Percentiles rank a stretch among this genome's conserved stretches.
These are phyloP conservation scores for Brachyptera putata DNA, from an alignment of 2,888 invertebrate species.

Conservation along the genomic window DNA sequence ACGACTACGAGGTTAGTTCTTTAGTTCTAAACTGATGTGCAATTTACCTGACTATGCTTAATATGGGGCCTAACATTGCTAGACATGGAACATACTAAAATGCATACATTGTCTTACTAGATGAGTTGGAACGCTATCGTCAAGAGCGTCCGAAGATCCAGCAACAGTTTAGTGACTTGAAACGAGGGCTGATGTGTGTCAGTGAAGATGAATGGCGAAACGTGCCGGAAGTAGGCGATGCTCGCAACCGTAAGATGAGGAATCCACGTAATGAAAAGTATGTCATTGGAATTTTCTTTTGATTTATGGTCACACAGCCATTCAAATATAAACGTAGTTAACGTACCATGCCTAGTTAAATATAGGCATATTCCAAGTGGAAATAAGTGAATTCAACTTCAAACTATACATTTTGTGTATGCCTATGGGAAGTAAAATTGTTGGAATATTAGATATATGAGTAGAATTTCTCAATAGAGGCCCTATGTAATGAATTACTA, in stretches of 20 bases:
- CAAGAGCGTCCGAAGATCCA: conserved; percentile 99
- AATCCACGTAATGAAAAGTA: conserved; percentile 90
- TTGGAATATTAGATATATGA: too few species aligned
- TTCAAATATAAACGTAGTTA: neutral
- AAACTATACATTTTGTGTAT: too few species aligned
- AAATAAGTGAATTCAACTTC: too few species aligned
- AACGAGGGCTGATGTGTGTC: conserved; percentile 76
- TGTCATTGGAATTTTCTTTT: conserved; percentile 29
- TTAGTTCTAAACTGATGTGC: too few species aligned
- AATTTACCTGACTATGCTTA: too few species aligned
- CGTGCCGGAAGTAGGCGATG: conserved; percentile 99
- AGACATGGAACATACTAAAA: too few species aligned
- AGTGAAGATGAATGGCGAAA: conserved; percentile 94
- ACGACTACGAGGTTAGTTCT: conserved; percentile 58
- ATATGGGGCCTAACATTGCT: too few species aligned
- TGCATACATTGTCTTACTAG: too few species aligned
- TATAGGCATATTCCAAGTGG: neutral
- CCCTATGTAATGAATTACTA: too few species aligned
- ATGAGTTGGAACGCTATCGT: conserved; percentile 94
- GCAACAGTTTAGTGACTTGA: conserved; percentile 97
- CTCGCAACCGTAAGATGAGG: conserved; percentile 91
- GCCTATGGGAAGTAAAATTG: too few species aligned
- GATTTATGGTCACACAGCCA: neutral
- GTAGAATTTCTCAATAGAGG: too few species aligned
- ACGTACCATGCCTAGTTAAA: neutral